phyloP scores from a whole-genome alignment of 2,888 invertebrate species.

The Trypoxylon attenuatum region DNA sequence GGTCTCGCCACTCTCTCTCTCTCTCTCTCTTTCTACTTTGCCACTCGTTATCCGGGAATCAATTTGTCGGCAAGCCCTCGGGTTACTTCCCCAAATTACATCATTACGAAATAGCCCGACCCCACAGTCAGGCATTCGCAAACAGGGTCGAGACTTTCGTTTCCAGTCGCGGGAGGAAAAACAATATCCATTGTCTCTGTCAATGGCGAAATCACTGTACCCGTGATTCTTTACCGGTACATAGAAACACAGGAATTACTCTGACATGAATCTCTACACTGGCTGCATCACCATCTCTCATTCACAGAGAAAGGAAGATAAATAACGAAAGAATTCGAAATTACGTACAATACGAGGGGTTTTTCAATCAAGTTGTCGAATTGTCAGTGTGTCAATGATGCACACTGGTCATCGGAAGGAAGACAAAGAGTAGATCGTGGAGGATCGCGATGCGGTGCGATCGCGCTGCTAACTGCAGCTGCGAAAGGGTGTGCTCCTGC shows the following conservation, averaged over 20 bases:
- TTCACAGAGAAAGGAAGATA: too few species aligned
- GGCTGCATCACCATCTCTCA: too few species aligned
- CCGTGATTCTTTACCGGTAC: too few species aligned
- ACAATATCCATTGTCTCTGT: neutral
- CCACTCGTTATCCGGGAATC: neutral
- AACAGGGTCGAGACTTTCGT: neutral
- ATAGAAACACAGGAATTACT: too few species aligned
- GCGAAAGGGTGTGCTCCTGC: slow-evolving; percentile 55
- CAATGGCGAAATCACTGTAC: neutral
- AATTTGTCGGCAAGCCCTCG: neutral
- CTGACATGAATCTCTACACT: too few species aligned
- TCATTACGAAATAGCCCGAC: neutral
- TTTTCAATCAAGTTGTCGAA: too few species aligned
- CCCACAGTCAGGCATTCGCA: neutral
- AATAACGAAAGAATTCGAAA: too few species aligned
- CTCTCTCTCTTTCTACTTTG: too few species aligned
- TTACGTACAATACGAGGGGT: too few species aligned
- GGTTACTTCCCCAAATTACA: neutral
- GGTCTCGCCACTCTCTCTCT: neutral
- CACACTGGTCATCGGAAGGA: too few species aligned
- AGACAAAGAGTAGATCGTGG: too few species aligned
- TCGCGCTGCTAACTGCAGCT: slow-evolving; percentile 49
- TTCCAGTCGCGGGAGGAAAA: neutral
- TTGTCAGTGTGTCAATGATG: too few species aligned
- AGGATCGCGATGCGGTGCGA: slow-evolving; percentile 18